These are phyloP conservation scores for Hyles euphorbiae DNA, from an alignment of 1,140 invertebrate species.

Conservation along the genomic window DNA sequence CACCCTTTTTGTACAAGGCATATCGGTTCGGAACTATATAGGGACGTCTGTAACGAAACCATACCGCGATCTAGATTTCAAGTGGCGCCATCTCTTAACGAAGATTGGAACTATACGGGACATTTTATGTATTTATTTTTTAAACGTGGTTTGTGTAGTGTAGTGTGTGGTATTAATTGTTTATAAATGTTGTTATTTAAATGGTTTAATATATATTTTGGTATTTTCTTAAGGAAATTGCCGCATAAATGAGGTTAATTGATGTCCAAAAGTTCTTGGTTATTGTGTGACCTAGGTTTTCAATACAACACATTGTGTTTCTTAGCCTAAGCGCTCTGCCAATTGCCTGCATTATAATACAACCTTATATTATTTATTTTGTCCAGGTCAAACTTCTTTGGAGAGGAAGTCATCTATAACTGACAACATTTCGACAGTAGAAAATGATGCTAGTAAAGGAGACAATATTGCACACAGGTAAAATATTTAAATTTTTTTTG, in stretches of 20 bases:
- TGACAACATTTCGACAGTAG: conserved; percentile 27
- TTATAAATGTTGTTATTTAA: too few species aligned
- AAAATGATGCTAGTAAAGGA: conserved; percentile 20
- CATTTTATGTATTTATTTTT: neutral
- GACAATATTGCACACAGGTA: conserved; percentile 31
- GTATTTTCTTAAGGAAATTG: too few species aligned
- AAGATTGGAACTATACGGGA: neutral
- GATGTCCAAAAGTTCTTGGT: too few species aligned
- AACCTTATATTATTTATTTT: conserved; percentile 3
- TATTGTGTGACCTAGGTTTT: too few species aligned
- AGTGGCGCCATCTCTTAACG: conserved; percentile 16
- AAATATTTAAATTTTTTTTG: conserved; percentile 7
- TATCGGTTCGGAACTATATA: neutral
- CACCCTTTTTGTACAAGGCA: conserved; percentile 76
- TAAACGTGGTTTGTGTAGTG: too few species aligned
- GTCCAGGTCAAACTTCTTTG: conserved; percentile 45
- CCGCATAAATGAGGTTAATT: too few species aligned
- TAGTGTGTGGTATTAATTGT: too few species aligned
- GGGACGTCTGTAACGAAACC: conserved; percentile 5
- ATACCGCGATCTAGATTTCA: conserved; percentile 13
- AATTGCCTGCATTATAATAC: too few species aligned
- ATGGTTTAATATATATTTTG: too few species aligned
- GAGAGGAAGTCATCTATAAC: conserved; percentile 48
- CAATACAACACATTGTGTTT: too few species aligned
- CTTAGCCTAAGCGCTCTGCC: too few species aligned